Conservation (phyloP, 2,797 vertebrate genomes). For the Macrochelys suwanniensis region DNA sequence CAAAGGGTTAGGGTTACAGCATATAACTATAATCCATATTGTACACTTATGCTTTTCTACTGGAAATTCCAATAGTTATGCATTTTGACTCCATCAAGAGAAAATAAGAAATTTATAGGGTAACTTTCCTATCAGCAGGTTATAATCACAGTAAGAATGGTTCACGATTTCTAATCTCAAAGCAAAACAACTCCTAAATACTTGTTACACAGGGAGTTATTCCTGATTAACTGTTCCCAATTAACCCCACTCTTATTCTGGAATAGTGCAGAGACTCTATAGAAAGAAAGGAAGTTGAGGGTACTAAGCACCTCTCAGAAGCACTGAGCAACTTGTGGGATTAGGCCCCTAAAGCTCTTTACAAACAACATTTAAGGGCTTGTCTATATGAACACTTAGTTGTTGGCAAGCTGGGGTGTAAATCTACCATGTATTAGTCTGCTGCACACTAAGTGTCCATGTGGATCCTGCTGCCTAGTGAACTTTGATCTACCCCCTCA, state of each 20-base stretch:
- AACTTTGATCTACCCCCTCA: too few species aligned
- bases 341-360: conserved; percentile 28
- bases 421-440: too few species aligned
- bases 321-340: background rate
- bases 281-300: background rate
- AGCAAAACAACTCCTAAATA: background rate
- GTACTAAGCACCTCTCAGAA: background rate
- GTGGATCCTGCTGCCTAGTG: too few species aligned
- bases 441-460: too few species aligned
- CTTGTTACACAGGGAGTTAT: too few species aligned
- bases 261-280: background rate
- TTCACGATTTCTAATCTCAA: background rate
- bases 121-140: background rate
- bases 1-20: background rate
- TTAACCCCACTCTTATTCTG: background rate
- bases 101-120: background rate
- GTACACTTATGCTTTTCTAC: background rate
- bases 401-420: too few species aligned
- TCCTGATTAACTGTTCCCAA: too few species aligned
- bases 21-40: background rate
- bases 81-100: background rate
- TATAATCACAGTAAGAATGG: accelerated
- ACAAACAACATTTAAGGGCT: background rate
- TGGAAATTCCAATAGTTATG: background rate
- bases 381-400: too few species aligned